These are phyloP conservation scores for Xylota segnis DNA, from an alignment of 2,888 invertebrate genomes.

Conservation along the genomic window DNA sequence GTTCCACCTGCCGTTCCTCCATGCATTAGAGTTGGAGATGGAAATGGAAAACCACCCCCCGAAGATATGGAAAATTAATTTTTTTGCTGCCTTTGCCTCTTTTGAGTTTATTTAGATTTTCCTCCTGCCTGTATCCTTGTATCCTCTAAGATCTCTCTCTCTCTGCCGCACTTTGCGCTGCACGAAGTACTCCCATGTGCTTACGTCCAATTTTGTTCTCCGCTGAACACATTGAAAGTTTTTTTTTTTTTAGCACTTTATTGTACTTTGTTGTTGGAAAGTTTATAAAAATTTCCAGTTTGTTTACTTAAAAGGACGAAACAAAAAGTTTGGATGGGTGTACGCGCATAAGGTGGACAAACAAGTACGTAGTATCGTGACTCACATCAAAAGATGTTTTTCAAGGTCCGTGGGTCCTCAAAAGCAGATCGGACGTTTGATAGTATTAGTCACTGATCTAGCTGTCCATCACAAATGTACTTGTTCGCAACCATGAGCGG, in stretches of 20 bases:
- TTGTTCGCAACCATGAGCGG: no score
- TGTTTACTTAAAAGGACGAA: slow-evolving; percentile 18
- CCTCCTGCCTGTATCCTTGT: slow-evolving; percentile 5
- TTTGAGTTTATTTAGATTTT: slow-evolving; percentile 56
- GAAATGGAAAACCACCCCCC: slow-evolving; percentile 51
- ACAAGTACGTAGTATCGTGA: neutral
- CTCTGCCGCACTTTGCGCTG: slow-evolving; percentile 18
- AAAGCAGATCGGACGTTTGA: neutral
- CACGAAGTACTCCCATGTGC: slow-evolving; percentile 46
- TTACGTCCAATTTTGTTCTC: slow-evolving; percentile 49
- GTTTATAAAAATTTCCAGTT: slow-evolving; percentile 26
- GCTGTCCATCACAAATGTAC: no score
- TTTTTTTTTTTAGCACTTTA: neutral
- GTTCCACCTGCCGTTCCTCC: slow-evolving; percentile 54
- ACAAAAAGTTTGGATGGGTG: no score
- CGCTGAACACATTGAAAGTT: slow-evolving; percentile 40
- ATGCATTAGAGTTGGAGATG: slow-evolving; percentile 49
- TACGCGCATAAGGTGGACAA: no score
- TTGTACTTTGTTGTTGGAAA: slow-evolving; percentile 3
- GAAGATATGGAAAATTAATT: slow-evolving; percentile 74
- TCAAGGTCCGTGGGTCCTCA: neutral
- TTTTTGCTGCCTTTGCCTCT: slow-evolving; percentile 35
- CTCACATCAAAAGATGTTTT: neutral
- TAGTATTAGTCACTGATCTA: neutral
- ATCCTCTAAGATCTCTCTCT: slow-evolving; percentile 5